Conservation (phyloP, 2,113 vertebrate species). For the Passer domesticus region DNA sequence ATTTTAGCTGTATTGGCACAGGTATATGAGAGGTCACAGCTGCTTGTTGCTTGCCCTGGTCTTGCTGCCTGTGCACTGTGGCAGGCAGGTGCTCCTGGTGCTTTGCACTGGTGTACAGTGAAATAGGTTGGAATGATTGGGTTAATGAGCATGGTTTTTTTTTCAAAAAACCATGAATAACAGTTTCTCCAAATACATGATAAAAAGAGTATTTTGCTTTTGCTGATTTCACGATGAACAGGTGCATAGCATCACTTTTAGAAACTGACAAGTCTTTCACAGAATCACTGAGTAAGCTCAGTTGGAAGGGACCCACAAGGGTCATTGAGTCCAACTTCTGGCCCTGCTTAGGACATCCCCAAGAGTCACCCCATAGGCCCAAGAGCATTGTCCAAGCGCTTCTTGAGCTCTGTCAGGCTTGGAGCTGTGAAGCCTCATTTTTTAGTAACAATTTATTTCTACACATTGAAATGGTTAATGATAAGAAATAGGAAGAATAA, state of each 20-base stretch:
- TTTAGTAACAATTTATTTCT: neutral
- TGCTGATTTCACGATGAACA: neutral
- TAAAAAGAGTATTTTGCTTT: neutral
- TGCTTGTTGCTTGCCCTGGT: neutral
- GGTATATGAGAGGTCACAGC: neutral
- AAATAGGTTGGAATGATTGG: neutral
- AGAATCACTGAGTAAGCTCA: no score
- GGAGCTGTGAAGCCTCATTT: neutral
- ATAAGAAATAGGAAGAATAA: neutral
- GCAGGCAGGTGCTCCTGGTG: neutral
- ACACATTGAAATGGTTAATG: neutral
- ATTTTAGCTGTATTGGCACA: neutral
- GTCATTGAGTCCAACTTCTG: neutral
- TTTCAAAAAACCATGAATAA: neutral
- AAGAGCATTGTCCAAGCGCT: fast-evolving
- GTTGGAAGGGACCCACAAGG: neutral
- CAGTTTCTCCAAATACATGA: neutral
- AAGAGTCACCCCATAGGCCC: neutral
- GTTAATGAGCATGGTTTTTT: neutral
- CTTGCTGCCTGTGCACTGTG: neutral
- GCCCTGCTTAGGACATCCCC: neutral
- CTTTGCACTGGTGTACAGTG: neutral
- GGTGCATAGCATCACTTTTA: neutral
- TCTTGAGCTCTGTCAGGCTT: neutral
- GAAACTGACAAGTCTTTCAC: neutral